Base-by-base conservation (phyloP, 2,888 invertebrate genomes). In the Andrena bicolor region DNA sequence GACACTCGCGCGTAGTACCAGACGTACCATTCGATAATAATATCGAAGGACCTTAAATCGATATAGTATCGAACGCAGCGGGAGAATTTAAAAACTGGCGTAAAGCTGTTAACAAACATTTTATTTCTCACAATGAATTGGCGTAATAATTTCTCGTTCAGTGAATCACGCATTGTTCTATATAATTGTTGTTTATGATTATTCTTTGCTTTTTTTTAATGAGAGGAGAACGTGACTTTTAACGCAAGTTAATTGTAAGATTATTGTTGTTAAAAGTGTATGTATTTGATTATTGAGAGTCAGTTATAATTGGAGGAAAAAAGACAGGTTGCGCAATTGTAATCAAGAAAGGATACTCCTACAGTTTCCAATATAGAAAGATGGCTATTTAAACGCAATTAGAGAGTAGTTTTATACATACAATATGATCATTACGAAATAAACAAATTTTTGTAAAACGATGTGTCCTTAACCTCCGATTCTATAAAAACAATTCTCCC, bases 341-440 rank as follows among this genome's bases (percentile, higher is more conserved):
- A 80, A 85, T 73, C 64, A 72, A 68, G 70, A 66, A 80, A 84
- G 72, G 79, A 77, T 83, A 87, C 86, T 87, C 86, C 85, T 26
- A 56, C 82, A 90, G 83, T 88, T 89, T 78, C 85, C 88, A 84
- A 86, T 75, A 85, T 88, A 90, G 83, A 86, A 86, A 86, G 82
- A 89, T 87, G 83, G 81, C 84, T 89, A 88, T 90, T 87, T 86
- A 88, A 75, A 84, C 83, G 84, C 80, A 84, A 85, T 88, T 91
- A 91, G 89, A 90, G 76, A 80, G 88, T 92, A 92, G 89, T 92
- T 92, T 92, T 92, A 92, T 92, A 92, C 91, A 89, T 92, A 90
- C 84, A 86, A 88, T 88, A 91, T 85, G 91, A 90, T 90, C 87
- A 91, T 87, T 90, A 87, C 82, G 88, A 89, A 91, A 92, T 91